Evolutionary conservation across 2,797 vertebrate species (phyloP).

Genomic region (Rhabdophis nuchalis): DNA sequence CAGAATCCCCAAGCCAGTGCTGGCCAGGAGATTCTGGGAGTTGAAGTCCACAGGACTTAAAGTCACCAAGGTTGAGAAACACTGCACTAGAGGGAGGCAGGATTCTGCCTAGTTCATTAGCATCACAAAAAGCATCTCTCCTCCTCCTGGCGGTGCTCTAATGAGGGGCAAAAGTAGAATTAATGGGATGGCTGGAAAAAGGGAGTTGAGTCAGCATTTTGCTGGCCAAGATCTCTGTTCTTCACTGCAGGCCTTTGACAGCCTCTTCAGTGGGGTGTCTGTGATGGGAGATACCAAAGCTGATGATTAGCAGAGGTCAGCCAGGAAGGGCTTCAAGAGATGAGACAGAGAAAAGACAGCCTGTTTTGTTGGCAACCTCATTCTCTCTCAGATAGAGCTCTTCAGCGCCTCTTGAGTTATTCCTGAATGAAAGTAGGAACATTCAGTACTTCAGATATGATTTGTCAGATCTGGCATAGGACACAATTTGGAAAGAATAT

Average conservation of each 20-base stretch:
- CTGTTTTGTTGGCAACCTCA: background rate
- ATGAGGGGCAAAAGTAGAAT: conserved; percentile 47
- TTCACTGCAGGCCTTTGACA: background rate
- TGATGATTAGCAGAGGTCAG: background rate
- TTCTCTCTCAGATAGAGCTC: background rate
- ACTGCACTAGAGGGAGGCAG: background rate
- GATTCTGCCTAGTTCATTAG: conserved; percentile 31
- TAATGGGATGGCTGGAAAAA: conserved; percentile 41
- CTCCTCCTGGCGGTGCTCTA: conserved; percentile 41
- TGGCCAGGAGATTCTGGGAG: no score
- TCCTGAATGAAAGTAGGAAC: background rate
- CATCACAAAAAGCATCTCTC: conserved; percentile 55
- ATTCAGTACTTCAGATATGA: background rate
- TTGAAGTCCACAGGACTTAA: no score
- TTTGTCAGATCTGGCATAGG: background rate
- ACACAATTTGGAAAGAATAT: background rate
- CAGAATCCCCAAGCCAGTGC: no score
- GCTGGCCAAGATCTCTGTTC: conserved; percentile 23
- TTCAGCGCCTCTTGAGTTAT: background rate
- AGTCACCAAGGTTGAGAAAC: no score
- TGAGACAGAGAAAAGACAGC: background rate
- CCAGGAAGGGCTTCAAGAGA: background rate
- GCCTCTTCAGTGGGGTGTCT: background rate
- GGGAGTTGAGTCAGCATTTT: conserved; percentile 54
- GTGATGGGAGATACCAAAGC: background rate